A percentile compares a stretch with the other conserved stretches of the same genome.
Conservation (phyloP, 2,888 invertebrate species). For the Sthenelais limicola region DNA sequence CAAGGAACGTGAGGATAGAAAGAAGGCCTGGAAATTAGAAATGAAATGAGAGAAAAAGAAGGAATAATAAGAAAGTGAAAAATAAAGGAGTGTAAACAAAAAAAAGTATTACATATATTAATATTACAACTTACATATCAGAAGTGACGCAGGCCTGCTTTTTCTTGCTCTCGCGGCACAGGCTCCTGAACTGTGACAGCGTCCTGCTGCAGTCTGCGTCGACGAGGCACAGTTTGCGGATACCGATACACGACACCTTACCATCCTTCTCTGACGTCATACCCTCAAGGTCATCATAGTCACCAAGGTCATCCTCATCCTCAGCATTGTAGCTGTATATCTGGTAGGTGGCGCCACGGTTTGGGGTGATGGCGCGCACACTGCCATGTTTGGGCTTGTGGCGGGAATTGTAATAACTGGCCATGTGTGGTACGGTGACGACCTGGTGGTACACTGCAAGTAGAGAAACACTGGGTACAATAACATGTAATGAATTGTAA, state of each 20-base stretch:
- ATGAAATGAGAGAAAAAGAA: too few relatives aligned
- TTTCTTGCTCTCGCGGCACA: conserved; percentile 40
- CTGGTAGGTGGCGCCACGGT: not conserved
- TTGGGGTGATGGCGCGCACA: not conserved
- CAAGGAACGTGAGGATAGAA: too few relatives aligned
- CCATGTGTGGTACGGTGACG: not conserved
- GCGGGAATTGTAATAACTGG: too few relatives aligned
- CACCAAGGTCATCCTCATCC: conserved; percentile 3
- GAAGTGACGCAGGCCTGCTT: conserved; percentile 25
- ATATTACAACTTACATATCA: conserved; percentile 23
- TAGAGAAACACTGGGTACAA: too few relatives aligned
- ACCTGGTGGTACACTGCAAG: conserved; percentile 2
- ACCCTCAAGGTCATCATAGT: not conserved
- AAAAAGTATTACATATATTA: too few relatives aligned
- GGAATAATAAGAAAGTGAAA: too few relatives aligned
- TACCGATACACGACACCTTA: conserved; percentile 36
- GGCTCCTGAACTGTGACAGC: conserved; percentile 24
- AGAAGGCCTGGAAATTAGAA: too few relatives aligned
- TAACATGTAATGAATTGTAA: too few relatives aligned
- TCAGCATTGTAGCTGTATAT: conserved; percentile 19
- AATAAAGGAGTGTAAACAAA: too few relatives aligned
- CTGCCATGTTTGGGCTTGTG: too few relatives aligned
- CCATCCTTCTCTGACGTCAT: not conserved
- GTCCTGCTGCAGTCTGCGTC: conserved; percentile 1
- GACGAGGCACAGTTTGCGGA: conserved; percentile 23